Conservation (phyloP, 2,888 invertebrate genomes). For the Eurytoma californica region DNA sequence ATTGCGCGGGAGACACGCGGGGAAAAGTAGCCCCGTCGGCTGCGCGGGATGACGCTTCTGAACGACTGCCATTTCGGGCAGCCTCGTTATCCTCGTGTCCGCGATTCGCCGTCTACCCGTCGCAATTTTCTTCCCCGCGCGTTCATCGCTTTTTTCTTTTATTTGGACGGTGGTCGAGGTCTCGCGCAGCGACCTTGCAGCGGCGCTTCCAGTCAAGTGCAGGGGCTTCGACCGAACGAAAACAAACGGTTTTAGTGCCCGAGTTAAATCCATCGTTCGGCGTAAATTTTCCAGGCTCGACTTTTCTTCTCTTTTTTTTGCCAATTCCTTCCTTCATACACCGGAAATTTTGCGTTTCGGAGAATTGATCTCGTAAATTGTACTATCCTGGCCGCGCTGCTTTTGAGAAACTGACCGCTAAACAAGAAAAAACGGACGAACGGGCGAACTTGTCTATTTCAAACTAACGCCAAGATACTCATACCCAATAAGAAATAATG, state of each 20-base stretch:
- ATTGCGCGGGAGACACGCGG: background rate
- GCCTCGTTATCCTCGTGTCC: background rate
- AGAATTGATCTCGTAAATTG: too few species aligned
- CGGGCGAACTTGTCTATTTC: too few species aligned
- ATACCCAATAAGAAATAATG: background rate
- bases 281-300: background rate
- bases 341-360: too few species aligned
- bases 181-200: background rate
- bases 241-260: slow-evolving; percentile 1
- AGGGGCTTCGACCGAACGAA: background rate
- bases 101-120: background rate
- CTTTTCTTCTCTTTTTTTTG: too few species aligned
- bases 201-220: background rate
- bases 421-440: too few species aligned
- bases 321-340: too few species aligned
- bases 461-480: too few species aligned
- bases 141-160: too few species aligned
- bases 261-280: background rate
- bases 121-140: too few species aligned
- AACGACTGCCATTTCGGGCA: slow-evolving; percentile 24
- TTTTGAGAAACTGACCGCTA: too few species aligned
- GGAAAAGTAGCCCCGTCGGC: slow-evolving; percentile 25
- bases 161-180: background rate
- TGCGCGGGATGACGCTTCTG: slow-evolving; percentile 41
- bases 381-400: too few species aligned